Percentiles rank a stretch among this genome's conserved stretches.
phyloP scores from a whole-genome alignment of 2,113 vertebrate genomes.

The Mustela lutreola region DNA sequence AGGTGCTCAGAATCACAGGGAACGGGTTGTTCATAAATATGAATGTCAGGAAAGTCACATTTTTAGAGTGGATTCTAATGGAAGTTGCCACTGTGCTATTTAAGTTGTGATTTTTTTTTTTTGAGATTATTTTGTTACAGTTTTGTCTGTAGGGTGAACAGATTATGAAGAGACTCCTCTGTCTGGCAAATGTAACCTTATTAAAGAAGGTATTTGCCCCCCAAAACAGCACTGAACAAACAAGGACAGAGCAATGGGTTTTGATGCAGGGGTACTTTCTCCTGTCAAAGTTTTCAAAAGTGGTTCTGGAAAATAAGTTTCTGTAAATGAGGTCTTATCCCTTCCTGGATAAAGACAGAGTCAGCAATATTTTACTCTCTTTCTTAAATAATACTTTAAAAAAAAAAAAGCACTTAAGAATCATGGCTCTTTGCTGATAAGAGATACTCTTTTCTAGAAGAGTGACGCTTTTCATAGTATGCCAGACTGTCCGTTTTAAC shows the following conservation, averaged over 20 bases:
- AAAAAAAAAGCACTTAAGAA: slow-evolving; percentile 70
- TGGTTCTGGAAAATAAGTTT: slow-evolving; percentile 31
- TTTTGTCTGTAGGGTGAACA: slow-evolving; percentile 31
- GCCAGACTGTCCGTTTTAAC: slow-evolving; percentile 68
- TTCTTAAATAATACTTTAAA: slow-evolving; percentile 66
- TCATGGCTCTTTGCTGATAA: slow-evolving; percentile 65
- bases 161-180: slow-evolving; percentile 1
- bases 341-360: slow-evolving; percentile 34
- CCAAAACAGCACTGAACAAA: background rate
- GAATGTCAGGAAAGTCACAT: background rate
- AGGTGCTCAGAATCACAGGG: background rate
- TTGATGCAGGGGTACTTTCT: background rate
- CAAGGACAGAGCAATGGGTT: background rate
- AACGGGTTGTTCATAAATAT: background rate
- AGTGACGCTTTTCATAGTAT: slow-evolving; percentile 64
- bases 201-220: background rate
- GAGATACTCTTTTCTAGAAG: slow-evolving; percentile 42
- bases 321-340: background rate
- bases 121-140: background rate
- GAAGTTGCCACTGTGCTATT: background rate
- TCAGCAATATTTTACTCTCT: background rate
- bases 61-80: slow-evolving; percentile 43
- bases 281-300: slow-evolving; percentile 2
- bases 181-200: background rate
- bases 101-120: slow-evolving; percentile 49